Evolutionary conservation across 2,888 invertebrate genomes (phyloP), one percentile per base, ranked within the genome.

Genomic region (Caenorhabditis sulstoni): DNA sequence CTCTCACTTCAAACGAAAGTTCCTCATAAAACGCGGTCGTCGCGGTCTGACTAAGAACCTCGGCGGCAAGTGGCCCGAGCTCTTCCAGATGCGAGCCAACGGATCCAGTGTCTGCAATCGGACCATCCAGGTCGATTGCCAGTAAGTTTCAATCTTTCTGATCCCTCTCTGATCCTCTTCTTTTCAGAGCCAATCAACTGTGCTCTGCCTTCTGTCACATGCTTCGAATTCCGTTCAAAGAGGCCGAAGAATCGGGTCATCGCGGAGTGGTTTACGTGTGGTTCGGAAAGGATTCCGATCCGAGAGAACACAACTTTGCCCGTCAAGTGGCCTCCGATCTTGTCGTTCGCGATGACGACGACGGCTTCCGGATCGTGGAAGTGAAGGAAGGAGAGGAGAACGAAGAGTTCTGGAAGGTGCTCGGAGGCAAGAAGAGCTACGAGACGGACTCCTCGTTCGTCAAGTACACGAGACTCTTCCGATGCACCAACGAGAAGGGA

Each of bases 401-500:
- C 22, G 85, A 85, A 14, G 81, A 82, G 50, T 90, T 89, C 67
- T 90, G 88, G 89, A 78, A 78, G 8, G 83, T 71, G 3, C 61
- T 89, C 12, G 88, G 87, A 0, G 89, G 87, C 23, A 86, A 88
- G 74, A 88, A 81, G 71, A 77, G 68, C 55, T 90, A 90, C 73
- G 85, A 86, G 22, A 81, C 58, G 7, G 94, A 95, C 90, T 95
- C 96, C 0, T 94, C 94, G 49, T 99, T 94, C 91, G 96, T 99
- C 94, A 93, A 95, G 89, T 95, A 94, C 91, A 95, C 96, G 1
- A 93, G 99, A 58, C 93, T 99, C 45, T 99, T 99, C 92, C 93
- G 99, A 66, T 99, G 99, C 91, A 99, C 98, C 53, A 99, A 99
- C 91, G 99, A 99, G 91, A 97, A 97, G 91, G 99, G 99, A 5